Evolutionary conservation across 1,140 invertebrate genomes (phyloP).

Genomic region (Archivesica marissinica): DNA sequence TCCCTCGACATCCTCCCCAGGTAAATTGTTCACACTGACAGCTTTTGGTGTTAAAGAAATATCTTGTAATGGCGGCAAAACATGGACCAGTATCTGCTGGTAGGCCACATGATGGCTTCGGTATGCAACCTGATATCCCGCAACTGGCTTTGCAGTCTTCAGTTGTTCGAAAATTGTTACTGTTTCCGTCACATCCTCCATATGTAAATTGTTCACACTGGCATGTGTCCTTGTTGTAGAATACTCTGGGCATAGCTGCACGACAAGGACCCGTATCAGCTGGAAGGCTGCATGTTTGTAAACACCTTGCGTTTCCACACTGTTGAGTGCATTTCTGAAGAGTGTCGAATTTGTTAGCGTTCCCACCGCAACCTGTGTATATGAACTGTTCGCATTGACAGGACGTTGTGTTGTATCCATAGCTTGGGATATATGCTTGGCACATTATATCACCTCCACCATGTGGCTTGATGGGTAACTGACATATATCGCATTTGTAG

Average conservation of each 20-base stretch:
- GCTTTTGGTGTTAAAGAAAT: not conserved
- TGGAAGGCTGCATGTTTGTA: constrained; percentile 66
- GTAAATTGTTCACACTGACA: not conserved
- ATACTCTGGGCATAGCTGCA: constrained; percentile 86
- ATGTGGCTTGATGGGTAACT: too few species aligned
- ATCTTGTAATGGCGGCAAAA: not conserved
- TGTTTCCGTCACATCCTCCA: constrained; percentile 93
- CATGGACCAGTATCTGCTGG: not conserved
- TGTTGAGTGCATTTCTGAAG: constrained; percentile 13
- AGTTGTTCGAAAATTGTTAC: constrained; percentile 90
- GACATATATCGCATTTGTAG: constrained; percentile 32
- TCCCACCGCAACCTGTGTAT: constrained; percentile 17
- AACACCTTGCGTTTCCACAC: constrained; percentile 40
- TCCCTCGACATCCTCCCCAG: not conserved
- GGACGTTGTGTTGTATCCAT: constrained; percentile 80
- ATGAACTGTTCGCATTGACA: constrained; percentile 74
- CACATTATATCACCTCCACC: too few species aligned
- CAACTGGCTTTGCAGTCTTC: constrained; percentile 4
- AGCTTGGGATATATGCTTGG: constrained; percentile 75
- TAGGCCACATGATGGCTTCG: not conserved
- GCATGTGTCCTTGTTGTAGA: constrained; percentile 85
- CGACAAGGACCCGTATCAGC: constrained; percentile 86
- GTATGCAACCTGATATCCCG: not conserved
- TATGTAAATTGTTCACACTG: constrained; percentile 90
- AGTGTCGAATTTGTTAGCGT: constrained; percentile 34